A percentile compares a stretch with the other conserved stretches of the same genome.
These are phyloP conservation scores for Mythimna albipuncta DNA, from an alignment of 2,888 invertebrate genomes.

Conservation along the genomic window DNA sequence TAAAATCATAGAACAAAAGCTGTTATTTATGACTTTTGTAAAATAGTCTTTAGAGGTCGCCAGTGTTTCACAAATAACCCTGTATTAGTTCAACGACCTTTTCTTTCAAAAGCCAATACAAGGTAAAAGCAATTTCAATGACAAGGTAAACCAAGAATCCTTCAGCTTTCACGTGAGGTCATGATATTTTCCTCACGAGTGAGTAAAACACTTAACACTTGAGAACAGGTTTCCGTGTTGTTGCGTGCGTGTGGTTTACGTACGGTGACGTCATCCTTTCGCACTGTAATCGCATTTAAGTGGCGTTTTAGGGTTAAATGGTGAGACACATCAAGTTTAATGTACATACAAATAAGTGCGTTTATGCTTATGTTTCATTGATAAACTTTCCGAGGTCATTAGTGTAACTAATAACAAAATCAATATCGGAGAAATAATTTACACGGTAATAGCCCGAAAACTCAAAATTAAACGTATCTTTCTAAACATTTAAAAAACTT, in stretches of 20 bases:
- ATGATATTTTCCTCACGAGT: slow-evolving; percentile 19
- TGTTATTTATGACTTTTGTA: too few species aligned
- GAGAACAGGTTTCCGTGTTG: slow-evolving; percentile 34
- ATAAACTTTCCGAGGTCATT: neutral
- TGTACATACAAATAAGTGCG: slow-evolving; percentile 9
- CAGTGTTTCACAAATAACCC: too few species aligned
- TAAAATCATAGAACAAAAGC: too few species aligned
- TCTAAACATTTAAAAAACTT: too few species aligned
- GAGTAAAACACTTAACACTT: slow-evolving; percentile 50
- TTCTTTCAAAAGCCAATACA: neutral
- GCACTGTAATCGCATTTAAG: slow-evolving; percentile 49
- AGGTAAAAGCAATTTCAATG: neutral
- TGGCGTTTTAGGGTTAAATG: slow-evolving; percentile 44
- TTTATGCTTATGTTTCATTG: neutral
- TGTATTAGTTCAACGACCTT: neutral
- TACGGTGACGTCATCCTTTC: slow-evolving; percentile 48
- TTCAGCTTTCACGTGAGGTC: neutral
- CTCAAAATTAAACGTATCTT: too few species aligned
- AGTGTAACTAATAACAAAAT: neutral
- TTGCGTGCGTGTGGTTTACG: slow-evolving; percentile 41
- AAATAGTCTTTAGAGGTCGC: too few species aligned
- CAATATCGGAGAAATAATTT: too few species aligned
- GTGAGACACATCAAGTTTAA: slow-evolving; percentile 20
- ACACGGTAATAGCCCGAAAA: too few species aligned
- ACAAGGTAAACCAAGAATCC: slow-evolving; percentile 1